Evolutionary conservation across 2,888 invertebrate species (phyloP), one percentile per base, ranked within the genome.

Genomic region (Drosophila robusta): DNA sequence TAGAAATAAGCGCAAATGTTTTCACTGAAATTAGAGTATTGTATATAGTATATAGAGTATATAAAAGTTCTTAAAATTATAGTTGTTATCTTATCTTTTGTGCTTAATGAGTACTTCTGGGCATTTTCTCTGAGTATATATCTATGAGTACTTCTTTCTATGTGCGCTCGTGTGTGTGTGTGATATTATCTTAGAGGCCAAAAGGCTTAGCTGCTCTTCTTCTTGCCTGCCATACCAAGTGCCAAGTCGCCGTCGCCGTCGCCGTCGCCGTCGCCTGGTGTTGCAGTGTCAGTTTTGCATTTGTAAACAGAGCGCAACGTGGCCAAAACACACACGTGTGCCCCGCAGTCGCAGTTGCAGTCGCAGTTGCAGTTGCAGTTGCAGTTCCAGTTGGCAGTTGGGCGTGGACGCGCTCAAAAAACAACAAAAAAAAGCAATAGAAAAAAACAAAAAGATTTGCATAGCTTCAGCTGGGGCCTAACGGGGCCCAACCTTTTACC

Each of bases 281-380:
- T 76, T 74, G 82, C 82, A 75, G 85, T 83, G 83, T 83, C 83
- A 85, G 79, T 82, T 68, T 78, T 84, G 85, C 66, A 72, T 82
- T 63, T 69, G 75, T 79, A 85, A 84, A 85, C 87, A 85, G 86
- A 82, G 86, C 75, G 63, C 52, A 74, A 70, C 70, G 65, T 54
- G 49, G 45, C 52, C 52, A 68, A 52, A 18, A 36, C 38, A 70
- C 45, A 58, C 63, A 46, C 36, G 41, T 62, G 49, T 57, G 57
- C 29, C 24, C 24, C 32, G 24, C 54, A 39, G 58, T 58, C 39
- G 52, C 42, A 16, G 22, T 55, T 36, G 32, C 45, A 32, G 47
- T 32, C 24, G 24, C 54, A 39, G 58, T 58, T 46, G 52, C 29
- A 49, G 47, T 57, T 41, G 26, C 46, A 26, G 29, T 57, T 57